A percentile compares a stretch with the other conserved stretches of the same genome.
phyloP scores from a whole-genome alignment of 2,888 invertebrate genomes.

The Siphlonurus alternatus region DNA sequence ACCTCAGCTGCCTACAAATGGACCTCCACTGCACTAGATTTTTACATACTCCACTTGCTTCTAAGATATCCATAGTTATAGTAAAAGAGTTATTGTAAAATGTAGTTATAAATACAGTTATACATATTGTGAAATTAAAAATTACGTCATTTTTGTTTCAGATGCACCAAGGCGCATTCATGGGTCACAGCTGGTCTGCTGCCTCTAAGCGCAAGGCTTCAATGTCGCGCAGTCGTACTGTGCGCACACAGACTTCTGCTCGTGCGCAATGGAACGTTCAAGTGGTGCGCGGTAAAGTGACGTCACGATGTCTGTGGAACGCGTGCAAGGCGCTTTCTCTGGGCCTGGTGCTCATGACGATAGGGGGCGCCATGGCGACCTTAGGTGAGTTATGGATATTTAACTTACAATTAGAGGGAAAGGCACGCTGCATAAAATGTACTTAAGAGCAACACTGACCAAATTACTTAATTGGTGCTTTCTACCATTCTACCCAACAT shows the following conservation, averaged over 20 bases:
- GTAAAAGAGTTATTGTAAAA: too few relatives aligned
- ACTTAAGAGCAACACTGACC: neutral
- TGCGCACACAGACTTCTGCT: neutral
- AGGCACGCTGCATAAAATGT: neutral
- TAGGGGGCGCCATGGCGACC: constrained; percentile 86
- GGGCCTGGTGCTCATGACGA: constrained; percentile 68
- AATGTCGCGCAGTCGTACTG: neutral
- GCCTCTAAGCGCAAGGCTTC: neutral
- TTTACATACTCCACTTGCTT: too few relatives aligned
- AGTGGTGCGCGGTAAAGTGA: constrained; percentile 75
- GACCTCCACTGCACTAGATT: too few relatives aligned
- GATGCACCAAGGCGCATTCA: neutral
- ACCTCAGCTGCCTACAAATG: too few relatives aligned
- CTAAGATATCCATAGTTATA: too few relatives aligned
- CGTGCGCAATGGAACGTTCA: constrained; percentile 22
- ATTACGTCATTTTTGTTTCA: neutral
- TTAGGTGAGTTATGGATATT: constrained; percentile 44
- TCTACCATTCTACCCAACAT: too few relatives aligned
- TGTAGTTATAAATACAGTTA: too few relatives aligned
- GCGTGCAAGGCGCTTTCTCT: constrained; percentile 82
- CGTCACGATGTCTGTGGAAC: constrained; percentile 81
- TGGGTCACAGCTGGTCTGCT: neutral
- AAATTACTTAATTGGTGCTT: too few relatives aligned
- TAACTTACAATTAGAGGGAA: neutral
- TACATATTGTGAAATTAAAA: too few relatives aligned